These are phyloP conservation scores for Zapornia atra DNA, from an alignment of 2,113 vertebrate genomes.

Conservation along the genomic window DNA sequence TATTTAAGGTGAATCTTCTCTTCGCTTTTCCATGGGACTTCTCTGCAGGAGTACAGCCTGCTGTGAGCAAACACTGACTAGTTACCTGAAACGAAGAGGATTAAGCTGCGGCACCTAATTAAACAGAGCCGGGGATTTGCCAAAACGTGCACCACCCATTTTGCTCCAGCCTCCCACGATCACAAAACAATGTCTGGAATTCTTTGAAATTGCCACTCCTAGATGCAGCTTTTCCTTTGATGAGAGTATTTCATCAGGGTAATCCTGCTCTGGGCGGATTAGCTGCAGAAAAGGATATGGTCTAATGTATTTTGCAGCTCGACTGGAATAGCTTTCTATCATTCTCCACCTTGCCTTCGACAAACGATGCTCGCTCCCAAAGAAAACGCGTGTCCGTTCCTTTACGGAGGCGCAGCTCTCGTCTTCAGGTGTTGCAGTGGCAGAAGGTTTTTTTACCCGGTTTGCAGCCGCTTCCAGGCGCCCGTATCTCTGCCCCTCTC, in stretches of 20 bases:
- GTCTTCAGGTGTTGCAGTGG: not conserved
- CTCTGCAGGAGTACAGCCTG: not conserved
- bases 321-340: not conserved
- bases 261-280: slow-evolving; percentile 37
- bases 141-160: slow-evolving; percentile 41
- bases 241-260: slow-evolving; percentile 36
- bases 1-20: not conserved
- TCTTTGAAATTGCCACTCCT: slow-evolving; percentile 67
- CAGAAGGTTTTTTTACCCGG: not conserved
- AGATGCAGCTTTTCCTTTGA: slow-evolving; percentile 40
- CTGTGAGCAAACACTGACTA: not conserved
- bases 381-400: not conserved
- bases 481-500: not conserved
- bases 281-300: slow-evolving; percentile 17
- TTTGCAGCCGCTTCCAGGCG: fast-evolving
- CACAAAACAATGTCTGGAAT: slow-evolving; percentile 53
- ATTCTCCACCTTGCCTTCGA: not conserved
- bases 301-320: not conserved
- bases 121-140: not conserved
- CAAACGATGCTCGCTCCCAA: not conserved
- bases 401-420: not conserved
- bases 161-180: slow-evolving; percentile 49
- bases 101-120: slow-evolving; percentile 38
- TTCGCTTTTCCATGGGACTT: not conserved
- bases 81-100: not conserved